These are phyloP conservation scores for Corythornis vintsioides DNA, from an alignment of 2,113 vertebrate genomes.

Conservation along the genomic window DNA sequence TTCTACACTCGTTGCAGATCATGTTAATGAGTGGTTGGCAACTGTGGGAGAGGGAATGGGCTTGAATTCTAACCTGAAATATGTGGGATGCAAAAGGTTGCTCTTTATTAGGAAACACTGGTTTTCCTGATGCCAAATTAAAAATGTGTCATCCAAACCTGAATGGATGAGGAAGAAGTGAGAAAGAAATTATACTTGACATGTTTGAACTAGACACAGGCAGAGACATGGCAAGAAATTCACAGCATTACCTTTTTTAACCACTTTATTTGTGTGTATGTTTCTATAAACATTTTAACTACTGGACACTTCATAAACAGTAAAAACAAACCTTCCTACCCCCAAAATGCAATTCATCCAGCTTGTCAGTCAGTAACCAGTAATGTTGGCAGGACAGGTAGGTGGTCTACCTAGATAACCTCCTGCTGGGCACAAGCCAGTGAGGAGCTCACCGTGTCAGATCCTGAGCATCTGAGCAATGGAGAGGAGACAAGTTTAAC, in stretches of 20 bases:
- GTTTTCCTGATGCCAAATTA: neutral
- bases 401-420: neutral
- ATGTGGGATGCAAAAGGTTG: neutral
- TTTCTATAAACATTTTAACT: slow-evolving; percentile 58
- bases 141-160: neutral
- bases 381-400: neutral
- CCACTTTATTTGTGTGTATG: slow-evolving; percentile 50
- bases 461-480: neutral
- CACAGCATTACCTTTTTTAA: neutral
- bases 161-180: neutral
- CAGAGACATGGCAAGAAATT: neutral
- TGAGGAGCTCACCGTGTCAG: neutral
- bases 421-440: rapidly evolving
- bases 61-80: neutral
- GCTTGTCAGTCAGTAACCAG: neutral
- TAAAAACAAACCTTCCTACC: slow-evolving; percentile 44
- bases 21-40: neutral
- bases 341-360: neutral
- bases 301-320: slow-evolving; percentile 8
- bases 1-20: neutral
- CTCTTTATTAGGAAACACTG: neutral
- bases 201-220: neutral
- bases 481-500: neutral
- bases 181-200: neutral
- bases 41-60: neutral